A percentile compares a stretch with the other conserved stretches of the same genome.
Evolutionary conservation across 2,797 vertebrate species (phyloP).

Genomic region (Masticophis lateralis): DNA sequence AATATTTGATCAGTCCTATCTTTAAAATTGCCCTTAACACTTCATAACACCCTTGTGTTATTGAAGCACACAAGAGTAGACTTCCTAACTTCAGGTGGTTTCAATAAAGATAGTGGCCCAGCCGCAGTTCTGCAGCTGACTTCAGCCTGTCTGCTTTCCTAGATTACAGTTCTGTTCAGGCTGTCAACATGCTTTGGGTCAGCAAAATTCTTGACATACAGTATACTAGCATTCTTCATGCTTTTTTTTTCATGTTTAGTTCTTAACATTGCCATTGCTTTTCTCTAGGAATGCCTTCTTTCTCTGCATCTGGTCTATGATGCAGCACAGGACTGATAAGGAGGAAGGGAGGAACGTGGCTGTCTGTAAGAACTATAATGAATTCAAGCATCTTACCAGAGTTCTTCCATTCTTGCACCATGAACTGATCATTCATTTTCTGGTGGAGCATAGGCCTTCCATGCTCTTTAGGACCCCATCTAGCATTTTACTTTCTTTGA

Average conservation of each 20-base stretch:
- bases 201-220: neutral
- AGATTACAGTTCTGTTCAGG: neutral
- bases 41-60: neutral
- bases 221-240: neutral
- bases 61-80: neutral
- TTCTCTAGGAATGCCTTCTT: neutral
- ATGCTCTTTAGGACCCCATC: slow-evolving; percentile 66
- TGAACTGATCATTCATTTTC: neutral
- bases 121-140: neutral
- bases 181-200: neutral
- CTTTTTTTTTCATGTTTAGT: neutral
- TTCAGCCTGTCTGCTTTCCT: neutral
- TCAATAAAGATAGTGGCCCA: neutral
- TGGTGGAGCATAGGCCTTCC: slow-evolving; percentile 40
- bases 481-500: slow-evolving; percentile 52
- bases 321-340: neutral
- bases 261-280: neutral
- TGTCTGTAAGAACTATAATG: neutral
- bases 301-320: neutral
- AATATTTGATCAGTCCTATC: neutral
- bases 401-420: neutral
- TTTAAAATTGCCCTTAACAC: neutral
- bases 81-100: neutral
- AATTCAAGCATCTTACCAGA: neutral
- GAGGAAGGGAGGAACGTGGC: neutral